Percentiles rank a stretch among this genome's conserved stretches.
phyloP scores from a whole-genome alignment of 2,888 invertebrate genomes.

The Ectropis crepuscularia region DNA sequence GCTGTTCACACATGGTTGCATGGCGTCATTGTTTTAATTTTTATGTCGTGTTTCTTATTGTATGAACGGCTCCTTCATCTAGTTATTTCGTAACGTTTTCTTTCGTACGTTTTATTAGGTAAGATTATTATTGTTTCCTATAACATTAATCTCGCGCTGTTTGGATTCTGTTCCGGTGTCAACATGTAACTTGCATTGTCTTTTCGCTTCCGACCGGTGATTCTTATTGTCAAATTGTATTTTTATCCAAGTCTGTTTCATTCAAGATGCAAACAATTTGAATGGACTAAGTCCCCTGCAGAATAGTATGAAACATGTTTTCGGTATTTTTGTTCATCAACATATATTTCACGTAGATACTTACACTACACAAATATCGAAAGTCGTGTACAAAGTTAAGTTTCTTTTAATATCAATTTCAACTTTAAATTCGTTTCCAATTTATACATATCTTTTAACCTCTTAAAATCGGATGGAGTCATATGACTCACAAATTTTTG shows the following conservation, averaged over 20 bases:
- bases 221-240: conserved; percentile 1
- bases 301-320: neutral
- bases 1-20: conserved; percentile 42
- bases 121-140: conserved; percentile 47
- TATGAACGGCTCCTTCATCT: conserved; percentile 42
- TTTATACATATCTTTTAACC: too few species aligned
- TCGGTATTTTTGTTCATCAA: too few species aligned
- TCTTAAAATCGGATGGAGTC: too few species aligned
- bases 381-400: too few species aligned
- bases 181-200: conserved; percentile 19
- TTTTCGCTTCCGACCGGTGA: conserved; percentile 7
- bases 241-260: neutral
- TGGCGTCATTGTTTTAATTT: conserved; percentile 47
- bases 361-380: too few species aligned
- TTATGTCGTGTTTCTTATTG: conserved; percentile 45
- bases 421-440: too few species aligned
- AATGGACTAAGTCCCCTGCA: neutral
- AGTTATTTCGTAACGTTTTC: conserved; percentile 42
- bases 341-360: too few species aligned
- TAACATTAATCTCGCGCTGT: conserved; percentile 27
- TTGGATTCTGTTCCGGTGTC: conserved; percentile 25
- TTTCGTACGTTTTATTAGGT: conserved; percentile 52
- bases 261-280: conserved; percentile 2
- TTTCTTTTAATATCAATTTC: too few species aligned
- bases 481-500: too few species aligned